Conservation (phyloP, 2,113 vertebrate genomes). For the Rhadina sibilatrix region DNA sequence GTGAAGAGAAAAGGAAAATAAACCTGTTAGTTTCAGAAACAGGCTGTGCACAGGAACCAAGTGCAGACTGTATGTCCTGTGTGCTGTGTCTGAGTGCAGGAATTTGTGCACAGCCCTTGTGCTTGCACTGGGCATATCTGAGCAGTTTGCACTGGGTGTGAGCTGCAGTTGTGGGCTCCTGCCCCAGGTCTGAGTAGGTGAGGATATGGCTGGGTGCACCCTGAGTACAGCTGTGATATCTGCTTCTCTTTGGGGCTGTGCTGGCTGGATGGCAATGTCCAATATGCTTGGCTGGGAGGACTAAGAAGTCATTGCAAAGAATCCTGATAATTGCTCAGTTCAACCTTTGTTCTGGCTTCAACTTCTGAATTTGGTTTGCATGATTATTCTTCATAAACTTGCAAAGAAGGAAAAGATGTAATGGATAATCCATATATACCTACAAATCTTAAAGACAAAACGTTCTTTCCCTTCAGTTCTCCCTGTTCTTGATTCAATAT, state of each 20-base stretch:
- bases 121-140: background rate
- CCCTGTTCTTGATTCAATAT: background rate
- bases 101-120: background rate
- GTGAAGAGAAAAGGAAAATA: background rate
- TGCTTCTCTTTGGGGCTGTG: background rate
- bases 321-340: background rate
- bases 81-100: background rate
- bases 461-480: background rate
- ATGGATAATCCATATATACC: background rate
- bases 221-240: background rate
- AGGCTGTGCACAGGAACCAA: background rate
- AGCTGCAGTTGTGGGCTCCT: background rate
- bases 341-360: background rate
- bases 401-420: background rate
- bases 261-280: background rate
- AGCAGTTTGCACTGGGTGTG: background rate
- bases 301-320: background rate
- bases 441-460: background rate
- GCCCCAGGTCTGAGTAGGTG: accelerated
- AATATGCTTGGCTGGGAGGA: background rate
- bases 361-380: background rate
- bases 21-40: background rate
- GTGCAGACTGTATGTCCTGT: accelerated
- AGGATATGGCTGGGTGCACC: background rate
- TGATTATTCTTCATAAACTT: background rate